Percentiles rank a stretch among this genome's conserved stretches.
These are phyloP conservation scores for Akabosia matsudoensis DNA, from an alignment of 1,140 invertebrate species.

Conservation along the genomic window DNA sequence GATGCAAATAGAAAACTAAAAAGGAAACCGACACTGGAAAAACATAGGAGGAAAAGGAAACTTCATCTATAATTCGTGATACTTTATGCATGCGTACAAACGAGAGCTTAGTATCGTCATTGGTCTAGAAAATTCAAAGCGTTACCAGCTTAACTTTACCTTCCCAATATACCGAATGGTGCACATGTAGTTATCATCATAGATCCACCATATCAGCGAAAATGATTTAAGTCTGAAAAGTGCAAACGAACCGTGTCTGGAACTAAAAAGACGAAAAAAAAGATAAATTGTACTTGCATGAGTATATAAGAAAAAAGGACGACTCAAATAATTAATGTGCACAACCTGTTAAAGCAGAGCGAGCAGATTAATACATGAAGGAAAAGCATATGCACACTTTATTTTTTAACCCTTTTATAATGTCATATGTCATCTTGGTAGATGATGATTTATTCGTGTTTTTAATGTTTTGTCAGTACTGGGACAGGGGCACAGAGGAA, in stretches of 20 bases:
- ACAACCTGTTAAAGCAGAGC: neutral
- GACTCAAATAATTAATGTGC: neutral
- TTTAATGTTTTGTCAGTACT: neutral
- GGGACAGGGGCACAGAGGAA: neutral
- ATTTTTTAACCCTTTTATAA: neutral
- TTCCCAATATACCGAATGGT: no score
- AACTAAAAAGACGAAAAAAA: neutral
- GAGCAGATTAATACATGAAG: neutral
- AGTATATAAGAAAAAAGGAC: neutral
- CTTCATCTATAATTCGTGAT: neutral
- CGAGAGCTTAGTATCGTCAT: no score
- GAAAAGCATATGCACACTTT: neutral
- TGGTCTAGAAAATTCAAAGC: no score
- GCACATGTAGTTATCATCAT: neutral
- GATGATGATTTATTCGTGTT: constrained; percentile 1
- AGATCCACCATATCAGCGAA: neutral
- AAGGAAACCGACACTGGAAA: no score
- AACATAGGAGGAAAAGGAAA: neutral
- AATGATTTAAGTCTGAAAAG: neutral
- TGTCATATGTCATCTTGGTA: neutral
- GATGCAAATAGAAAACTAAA: neutral
- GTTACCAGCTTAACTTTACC: no score
- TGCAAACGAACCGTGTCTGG: constrained; percentile 10
- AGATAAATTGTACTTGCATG: neutral
- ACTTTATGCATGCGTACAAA: no score